Conservation (phyloP, 2,888 invertebrate species). For the Octodonta nipae region DNA sequence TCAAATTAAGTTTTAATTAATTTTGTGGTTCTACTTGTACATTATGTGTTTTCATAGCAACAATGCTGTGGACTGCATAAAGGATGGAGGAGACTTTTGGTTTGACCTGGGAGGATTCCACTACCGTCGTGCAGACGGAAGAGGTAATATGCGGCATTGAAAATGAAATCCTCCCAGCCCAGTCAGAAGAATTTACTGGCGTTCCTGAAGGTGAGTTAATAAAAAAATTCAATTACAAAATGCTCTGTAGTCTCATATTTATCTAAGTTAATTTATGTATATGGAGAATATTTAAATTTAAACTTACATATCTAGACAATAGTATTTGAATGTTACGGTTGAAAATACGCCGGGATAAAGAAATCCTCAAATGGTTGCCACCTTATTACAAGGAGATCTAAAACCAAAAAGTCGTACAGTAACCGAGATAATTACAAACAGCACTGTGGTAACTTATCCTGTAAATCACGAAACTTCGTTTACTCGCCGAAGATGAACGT, state of each 20-base stretch:
- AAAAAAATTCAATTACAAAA: background rate
- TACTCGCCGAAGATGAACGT: too few species aligned
- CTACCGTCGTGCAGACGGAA: conserved; percentile 34
- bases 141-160: conserved; percentile 44
- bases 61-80: conserved; percentile 7
- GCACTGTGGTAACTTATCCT: too few species aligned
- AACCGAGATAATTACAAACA: too few species aligned
- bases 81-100: conserved; percentile 32
- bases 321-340: too few species aligned
- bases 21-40: background rate
- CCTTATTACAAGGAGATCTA: too few species aligned
- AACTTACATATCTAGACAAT: too few species aligned
- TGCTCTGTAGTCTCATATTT: background rate
- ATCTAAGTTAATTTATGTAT: too few species aligned
- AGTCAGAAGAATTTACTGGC: conserved; percentile 32
- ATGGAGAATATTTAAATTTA: too few species aligned
- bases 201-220: conserved; percentile 21
- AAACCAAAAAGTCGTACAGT: too few species aligned
- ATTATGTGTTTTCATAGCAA: conserved; percentile 3
- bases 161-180: conserved; percentile 31
- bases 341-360: too few species aligned
- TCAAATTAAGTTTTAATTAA: background rate
- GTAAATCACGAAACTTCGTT: too few species aligned
- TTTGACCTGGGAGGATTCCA: conserved; percentile 33
- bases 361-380: too few species aligned